A percentile compares a stretch with the other conserved stretches of the same genome.
Evolutionary conservation across 2,888 invertebrate genomes (phyloP).

Genomic region (Trachelus iudaicus): DNA sequence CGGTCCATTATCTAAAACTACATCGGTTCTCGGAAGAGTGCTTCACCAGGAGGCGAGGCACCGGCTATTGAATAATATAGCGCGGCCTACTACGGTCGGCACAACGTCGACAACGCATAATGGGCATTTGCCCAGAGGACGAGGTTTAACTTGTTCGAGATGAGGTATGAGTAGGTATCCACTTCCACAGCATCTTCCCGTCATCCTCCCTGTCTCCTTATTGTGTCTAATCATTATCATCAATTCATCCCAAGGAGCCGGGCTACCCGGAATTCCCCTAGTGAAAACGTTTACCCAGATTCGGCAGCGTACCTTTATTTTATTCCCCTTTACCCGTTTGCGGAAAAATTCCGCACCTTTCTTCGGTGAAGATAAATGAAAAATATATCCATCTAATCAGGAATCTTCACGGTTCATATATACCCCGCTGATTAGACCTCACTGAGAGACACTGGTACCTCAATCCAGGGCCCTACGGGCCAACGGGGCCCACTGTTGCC

Average conservation of each 20-base stretch:
- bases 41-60: conserved; percentile 18
- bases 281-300: background rate
- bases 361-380: background rate
- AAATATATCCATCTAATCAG: background rate
- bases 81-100: conserved; percentile 28
- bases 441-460: background rate
- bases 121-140: conserved; percentile 43
- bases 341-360: background rate
- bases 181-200: conserved; percentile 2
- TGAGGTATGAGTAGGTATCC: conserved; percentile 11
- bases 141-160: conserved; percentile 33
- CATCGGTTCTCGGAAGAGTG: conserved; percentile 54
- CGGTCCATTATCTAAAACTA: conserved; percentile 54
- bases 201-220: background rate
- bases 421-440: background rate
- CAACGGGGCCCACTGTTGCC: background rate
- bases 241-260: background rate
- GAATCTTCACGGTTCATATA: background rate
- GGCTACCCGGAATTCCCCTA: background rate
- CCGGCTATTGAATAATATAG: conserved; percentile 50
- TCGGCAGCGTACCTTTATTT: background rate
- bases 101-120: conserved; percentile 45
- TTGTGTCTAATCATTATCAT: background rate
- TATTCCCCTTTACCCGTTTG: background rate
- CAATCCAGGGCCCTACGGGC: background rate